Evolutionary conservation across 2,113 vertebrate species (phyloP), one percentile per base, ranked within the genome.

Genomic region (Oncorhynchus nerka): DNA sequence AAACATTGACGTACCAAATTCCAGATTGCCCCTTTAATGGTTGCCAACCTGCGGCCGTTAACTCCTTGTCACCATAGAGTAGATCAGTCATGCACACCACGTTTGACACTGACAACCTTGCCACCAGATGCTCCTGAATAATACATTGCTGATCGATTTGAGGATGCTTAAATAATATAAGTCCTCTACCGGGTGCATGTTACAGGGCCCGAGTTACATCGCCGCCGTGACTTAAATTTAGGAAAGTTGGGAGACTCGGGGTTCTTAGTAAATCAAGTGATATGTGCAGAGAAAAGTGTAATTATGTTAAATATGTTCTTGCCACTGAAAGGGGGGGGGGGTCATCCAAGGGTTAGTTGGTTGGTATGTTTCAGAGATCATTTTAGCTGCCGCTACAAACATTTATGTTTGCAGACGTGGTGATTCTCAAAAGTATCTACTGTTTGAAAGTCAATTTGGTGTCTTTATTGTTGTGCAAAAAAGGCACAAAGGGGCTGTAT

Each of bases 121-220:
- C 88, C 83, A 86, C 87, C 87, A 90, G 89, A 91, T 88, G 87
- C 85, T 89, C 74, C 69, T 92, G 89, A 90, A 92, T 92, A 89
- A 91, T 90, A 88, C 90, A 92, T 90, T 74, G 15, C 70, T 71
- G 83, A 91, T 92, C 88, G 90, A 91, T 92, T 86, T 86, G 83
- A 72, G 87, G 87, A 82, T 90, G 89, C 88, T 89, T 89, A 91
- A 90, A 89, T 91, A 90, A 90, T 86, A 88, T 81, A 86, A 90
- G 78, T 87, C 80, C 83, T 70, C 83, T 70, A 82, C 83, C 57
- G 74, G 79, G 75, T 83, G 77, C 80, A 76, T 77, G 82, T 88
- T 82, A 57, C 75, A 28, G 75, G 73, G 85, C 85, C 88, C 73
- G 45, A 13, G 78, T 90, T 87, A 87, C 90, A 88, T 70, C 69